Conservation (phyloP, 2,113 vertebrate species). For the Ellobius talpinus region DNA sequence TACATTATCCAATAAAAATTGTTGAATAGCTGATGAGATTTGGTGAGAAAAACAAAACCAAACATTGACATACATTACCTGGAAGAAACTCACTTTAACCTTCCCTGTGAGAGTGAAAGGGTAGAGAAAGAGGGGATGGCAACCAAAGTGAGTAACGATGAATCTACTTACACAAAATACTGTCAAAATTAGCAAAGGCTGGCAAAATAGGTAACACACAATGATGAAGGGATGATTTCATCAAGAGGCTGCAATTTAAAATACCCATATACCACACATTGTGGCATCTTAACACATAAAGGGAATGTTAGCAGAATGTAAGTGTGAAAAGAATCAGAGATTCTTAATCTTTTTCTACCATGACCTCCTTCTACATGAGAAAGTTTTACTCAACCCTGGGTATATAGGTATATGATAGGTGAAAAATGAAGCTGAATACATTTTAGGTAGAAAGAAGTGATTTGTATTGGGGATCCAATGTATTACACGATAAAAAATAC, state of each 20-base stretch:
- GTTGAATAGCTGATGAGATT: neutral
- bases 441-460: neutral
- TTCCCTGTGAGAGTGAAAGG: neutral
- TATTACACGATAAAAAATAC: neutral
- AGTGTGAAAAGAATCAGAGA: too few relatives aligned
- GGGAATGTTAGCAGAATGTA: neutral
- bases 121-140: too few relatives aligned
- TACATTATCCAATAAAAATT: neutral
- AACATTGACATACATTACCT: neutral
- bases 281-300: neutral
- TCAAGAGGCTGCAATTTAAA: neutral
- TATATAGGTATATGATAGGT: neutral
- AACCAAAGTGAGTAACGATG: neutral
- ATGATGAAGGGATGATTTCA: neutral
- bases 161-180: neutral
- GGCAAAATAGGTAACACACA: neutral
- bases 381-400: neutral
- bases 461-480: neutral
- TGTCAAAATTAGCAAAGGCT: neutral
- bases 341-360: neutral
- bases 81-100: neutral
- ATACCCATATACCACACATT: neutral
- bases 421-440: neutral
- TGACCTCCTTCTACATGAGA: neutral
- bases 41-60: neutral